Base-by-base conservation (phyloP, 2,797 vertebrate genomes). In the Leuciscus waleckii region DNA sequence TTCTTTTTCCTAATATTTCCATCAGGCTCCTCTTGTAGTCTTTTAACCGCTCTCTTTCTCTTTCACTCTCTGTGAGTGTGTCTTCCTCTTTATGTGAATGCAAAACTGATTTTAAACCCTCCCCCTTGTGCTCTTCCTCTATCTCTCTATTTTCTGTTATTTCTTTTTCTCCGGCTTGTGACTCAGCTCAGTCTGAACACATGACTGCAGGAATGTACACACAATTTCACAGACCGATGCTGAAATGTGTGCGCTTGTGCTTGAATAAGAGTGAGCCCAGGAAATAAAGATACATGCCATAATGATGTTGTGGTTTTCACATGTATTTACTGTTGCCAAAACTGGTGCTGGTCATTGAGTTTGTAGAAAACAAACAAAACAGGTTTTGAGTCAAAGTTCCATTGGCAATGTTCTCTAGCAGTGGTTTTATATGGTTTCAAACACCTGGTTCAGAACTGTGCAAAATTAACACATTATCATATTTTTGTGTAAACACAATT, bases 201-300 rank as follows among this genome's bases (percentile, higher is more conserved):
- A 95, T 96, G 95, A 96, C 94, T 93, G 4, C 75, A 91, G 91
- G 94, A 95, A 95, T 94, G 92, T 82, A 71, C 88, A 86, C 81
- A 90, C 79, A 86, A 90, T 68, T 89, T 90, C 85, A 77, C 83
- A 81, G 29, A 65, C 79, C 70, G 61, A 63, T 37, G 43, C 46
- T 43, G 29, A 70, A 82, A 37, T 26, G 41, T 43, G 82, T 35
- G 51, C 19, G 67, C 56, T 65, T 83, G 51, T 74, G 61, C 46
- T 41, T 75, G 35, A 65, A 65, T 76, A 54, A 56, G 32, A 54
- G 58, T 78, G 46, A 54, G 54, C 5, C 3, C 2, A 63, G 5
- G 35, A 11, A 26, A 68, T 19, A 74, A 37, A 39, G 21, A 39
- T 32, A 77, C 39, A 35, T 6, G 56, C 35, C 7, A 35, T 35